These are phyloP conservation scores for Pantherophis vulpinus DNA, from an alignment of 2,797 vertebrate species.

Conservation along the genomic window DNA sequence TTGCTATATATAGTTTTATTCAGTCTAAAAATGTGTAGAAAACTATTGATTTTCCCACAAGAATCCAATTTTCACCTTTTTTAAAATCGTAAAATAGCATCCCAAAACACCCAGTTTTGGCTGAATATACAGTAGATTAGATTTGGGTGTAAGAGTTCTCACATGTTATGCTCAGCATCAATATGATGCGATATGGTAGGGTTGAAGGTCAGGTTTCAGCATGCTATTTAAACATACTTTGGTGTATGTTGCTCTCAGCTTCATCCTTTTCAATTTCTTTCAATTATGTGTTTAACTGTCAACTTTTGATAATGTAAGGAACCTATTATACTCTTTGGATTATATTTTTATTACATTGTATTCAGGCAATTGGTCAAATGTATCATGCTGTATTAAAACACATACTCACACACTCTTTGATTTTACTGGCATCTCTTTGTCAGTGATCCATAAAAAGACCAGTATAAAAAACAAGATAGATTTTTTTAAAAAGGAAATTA, in stretches of 20 bases:
- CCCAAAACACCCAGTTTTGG: neutral
- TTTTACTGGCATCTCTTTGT: neutral
- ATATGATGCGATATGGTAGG: neutral
- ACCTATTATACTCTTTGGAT: constrained; percentile 13
- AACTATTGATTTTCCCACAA: neutral
- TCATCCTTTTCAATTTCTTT: neutral
- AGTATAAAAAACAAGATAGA: neutral
- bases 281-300: neutral
- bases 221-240: neutral
- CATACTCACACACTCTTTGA: neutral
- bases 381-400: neutral
- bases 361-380: constrained; percentile 4
- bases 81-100: neutral
- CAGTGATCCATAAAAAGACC: neutral
- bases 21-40: neutral
- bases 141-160: neutral
- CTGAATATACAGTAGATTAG: neutral
- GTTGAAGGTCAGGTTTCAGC: neutral
- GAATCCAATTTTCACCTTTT: neutral
- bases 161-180: neutral
- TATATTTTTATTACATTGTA: constrained; percentile 15
- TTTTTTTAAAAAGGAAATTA: neutral
- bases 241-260: neutral
- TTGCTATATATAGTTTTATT: neutral
- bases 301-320: neutral